A percentile compares a stretch with the other conserved stretches of the same genome.
phyloP scores from a whole-genome alignment of 2,797 vertebrate genomes.

The Gymnothorax reevesii region DNA sequence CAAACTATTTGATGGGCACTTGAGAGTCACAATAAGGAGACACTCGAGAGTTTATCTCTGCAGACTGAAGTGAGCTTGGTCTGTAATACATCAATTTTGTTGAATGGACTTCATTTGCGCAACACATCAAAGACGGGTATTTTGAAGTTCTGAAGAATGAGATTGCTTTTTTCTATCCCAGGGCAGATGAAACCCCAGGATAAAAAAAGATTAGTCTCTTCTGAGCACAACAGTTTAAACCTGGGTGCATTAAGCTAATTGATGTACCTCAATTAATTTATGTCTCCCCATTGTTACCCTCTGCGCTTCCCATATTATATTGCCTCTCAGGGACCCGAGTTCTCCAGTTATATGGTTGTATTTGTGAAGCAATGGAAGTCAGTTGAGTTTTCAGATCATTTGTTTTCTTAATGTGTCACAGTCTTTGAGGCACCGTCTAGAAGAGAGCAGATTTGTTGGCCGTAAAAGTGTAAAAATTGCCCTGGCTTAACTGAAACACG shows the following conservation, averaged over 20 bases:
- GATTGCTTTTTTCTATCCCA: background rate
- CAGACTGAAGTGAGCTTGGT: background rate
- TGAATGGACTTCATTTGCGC: background rate
- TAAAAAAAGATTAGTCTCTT: background rate
- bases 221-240: background rate
- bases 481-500: slow-evolving; percentile 30
- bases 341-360: background rate
- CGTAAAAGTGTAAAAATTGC: background rate
- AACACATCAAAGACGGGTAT: background rate
- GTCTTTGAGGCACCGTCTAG: background rate
- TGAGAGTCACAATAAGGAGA: background rate
- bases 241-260: background rate
- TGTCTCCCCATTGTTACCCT: background rate
- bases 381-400: background rate
- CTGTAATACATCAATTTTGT: background rate
- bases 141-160: background rate
- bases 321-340: background rate
- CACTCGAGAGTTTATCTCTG: background rate
- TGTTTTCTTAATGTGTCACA: background rate
- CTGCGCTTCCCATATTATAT: background rate
- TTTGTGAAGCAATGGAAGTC: background rate
- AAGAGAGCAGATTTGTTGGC: background rate
- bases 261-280: background rate
- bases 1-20: background rate
- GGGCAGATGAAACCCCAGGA: background rate